These are phyloP conservation scores for Psittacula echo DNA, from an alignment of 2,797 vertebrate genomes.

Conservation along the genomic window DNA sequence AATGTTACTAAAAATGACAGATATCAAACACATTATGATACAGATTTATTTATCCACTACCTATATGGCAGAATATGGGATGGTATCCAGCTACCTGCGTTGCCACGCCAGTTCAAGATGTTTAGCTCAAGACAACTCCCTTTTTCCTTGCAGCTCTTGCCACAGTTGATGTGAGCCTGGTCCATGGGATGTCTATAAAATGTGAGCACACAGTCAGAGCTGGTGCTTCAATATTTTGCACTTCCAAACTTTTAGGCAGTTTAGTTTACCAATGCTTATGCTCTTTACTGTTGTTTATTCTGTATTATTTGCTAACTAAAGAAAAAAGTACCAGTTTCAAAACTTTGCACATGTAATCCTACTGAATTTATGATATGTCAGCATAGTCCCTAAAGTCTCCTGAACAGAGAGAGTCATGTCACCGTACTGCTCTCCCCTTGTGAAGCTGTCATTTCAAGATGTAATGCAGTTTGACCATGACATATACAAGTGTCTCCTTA, in stretches of 20 bases:
- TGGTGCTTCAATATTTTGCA: neutral
- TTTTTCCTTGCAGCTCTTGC: neutral
- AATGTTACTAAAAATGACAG: neutral
- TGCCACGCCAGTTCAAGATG: neutral
- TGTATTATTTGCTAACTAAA: neutral
- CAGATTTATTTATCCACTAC: neutral
- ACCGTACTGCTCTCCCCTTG: neutral
- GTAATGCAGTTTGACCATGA: neutral
- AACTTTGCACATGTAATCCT: neutral
- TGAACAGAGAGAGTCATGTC: neutral
- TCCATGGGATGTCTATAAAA: neutral
- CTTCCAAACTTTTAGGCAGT: neutral
- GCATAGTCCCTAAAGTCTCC: neutral
- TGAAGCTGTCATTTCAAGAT: neutral
- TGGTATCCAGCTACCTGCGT: neutral
- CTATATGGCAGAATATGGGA: neutral
- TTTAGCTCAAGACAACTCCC: neutral
- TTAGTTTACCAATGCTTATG: neutral
- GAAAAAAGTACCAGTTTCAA: neutral
- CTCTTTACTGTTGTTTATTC: neutral
- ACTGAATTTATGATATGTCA: neutral
- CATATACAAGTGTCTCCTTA: neutral
- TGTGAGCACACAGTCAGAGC: neutral
- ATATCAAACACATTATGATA: neutral
- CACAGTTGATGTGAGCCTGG: neutral